Evolutionary conservation across 2,888 invertebrate species (phyloP), one percentile per base, ranked within the genome.

Genomic region (Drosophila parthenogenetica): DNA sequence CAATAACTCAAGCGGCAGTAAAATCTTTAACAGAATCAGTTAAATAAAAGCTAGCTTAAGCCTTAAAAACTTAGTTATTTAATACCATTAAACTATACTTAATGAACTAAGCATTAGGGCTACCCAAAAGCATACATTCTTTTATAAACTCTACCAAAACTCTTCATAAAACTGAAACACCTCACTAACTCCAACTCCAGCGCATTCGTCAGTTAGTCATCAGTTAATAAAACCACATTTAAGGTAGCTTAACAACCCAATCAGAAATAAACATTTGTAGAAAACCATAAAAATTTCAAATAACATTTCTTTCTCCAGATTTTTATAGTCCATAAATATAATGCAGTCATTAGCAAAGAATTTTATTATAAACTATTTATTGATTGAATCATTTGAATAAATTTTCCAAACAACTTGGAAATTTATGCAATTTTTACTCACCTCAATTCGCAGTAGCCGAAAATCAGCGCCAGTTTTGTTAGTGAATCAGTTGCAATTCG

Each of bases 371-470:
- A 54, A 54, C 37, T 53, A 7, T 32, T 40, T 14, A 22, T 8
- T 45, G 39, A 57, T 37, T 37, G 17, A 53, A 42, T 55, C 39
- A 55, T 17, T 57, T 55, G 13, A 22, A 22, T 37, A 46, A 35
- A 57, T 37, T 46, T 46, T 3, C 13, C 25, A 25, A 42, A 35
- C 19, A 35, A 19, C 19, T 29, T 1, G 29, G 8, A 29, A 8
- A 29, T 29, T 16, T 45, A 45, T 32, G 43, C 25, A 50, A 40
- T 46, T 43, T 29, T 46, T 48, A 85, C 82, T 83, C 43, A 83
- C 82, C 82, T 85, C 37, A 69, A 73, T 69, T 77, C 68, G 79
- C 60, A 43, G 19, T 57, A 57, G 64, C 55, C 69, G 65, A 65
- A 71, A 43, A 25, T 29, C 22, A 57, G 76, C 65, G 69, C 67